Evolutionary conservation across 2,888 invertebrate species (phyloP).

Genomic region (Cantharis nigra): DNA sequence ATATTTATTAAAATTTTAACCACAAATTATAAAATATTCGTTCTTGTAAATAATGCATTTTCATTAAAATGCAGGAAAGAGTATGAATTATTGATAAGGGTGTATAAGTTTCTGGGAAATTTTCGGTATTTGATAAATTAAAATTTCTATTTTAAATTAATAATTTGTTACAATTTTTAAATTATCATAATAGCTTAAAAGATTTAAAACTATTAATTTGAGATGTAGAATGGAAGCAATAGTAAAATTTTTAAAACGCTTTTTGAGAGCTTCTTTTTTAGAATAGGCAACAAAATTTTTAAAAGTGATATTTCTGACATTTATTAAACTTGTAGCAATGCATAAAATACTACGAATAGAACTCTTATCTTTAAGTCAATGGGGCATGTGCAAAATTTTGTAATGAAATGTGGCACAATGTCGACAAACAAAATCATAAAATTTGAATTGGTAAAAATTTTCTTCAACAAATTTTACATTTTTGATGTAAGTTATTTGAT

Average conservation of each 20-base stretch:
- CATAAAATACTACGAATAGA: background rate
- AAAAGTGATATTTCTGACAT: background rate
- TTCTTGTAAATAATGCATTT: constrained; percentile 1
- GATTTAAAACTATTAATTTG: background rate
- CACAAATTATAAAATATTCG: constrained; percentile 5
- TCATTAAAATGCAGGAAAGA: constrained; percentile 8
- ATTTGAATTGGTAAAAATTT: background rate
- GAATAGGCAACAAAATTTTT: background rate
- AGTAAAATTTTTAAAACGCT: background rate
- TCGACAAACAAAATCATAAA: background rate
- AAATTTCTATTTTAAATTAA: background rate
- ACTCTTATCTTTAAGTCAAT: background rate
- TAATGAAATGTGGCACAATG: background rate
- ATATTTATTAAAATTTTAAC: background rate
- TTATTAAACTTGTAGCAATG: background rate
- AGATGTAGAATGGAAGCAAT: background rate
- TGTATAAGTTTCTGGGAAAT: background rate
- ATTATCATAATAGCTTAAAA: background rate
- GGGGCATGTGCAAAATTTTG: background rate
- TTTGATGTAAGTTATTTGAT: background rate
- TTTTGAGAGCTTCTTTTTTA: background rate
- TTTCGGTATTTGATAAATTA: constrained; percentile 8
- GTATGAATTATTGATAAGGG: constrained; percentile 10
- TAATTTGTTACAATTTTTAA: background rate
- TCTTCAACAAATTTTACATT: background rate